Percentiles rank a stretch among this genome's conserved stretches.
Conservation (phyloP, 2,888 invertebrate genomes). For the Callimorpha dominula region DNA sequence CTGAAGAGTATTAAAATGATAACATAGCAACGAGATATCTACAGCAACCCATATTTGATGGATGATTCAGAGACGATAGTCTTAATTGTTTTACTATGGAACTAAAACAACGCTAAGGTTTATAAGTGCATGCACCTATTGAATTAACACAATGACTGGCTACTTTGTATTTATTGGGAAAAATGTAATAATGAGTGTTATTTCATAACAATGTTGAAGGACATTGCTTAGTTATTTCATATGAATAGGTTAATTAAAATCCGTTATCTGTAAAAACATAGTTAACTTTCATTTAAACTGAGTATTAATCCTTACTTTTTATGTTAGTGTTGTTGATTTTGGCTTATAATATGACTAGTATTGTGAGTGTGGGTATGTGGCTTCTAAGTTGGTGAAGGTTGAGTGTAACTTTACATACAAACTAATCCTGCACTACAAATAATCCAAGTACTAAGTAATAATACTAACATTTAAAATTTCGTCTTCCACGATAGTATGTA, state of each 20-base stretch:
- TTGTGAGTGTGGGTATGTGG: neutral
- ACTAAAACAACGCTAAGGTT: slow-evolving; percentile 2
- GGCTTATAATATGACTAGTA: neutral
- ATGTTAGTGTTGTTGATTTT: neutral
- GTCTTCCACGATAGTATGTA: no score
- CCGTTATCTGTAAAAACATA: no score
- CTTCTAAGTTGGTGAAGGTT: no score
- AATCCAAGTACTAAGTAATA: neutral
- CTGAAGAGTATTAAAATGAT: neutral
- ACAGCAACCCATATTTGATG: neutral
- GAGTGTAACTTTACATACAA: neutral
- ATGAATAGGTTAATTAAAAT: no score
- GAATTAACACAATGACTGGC: neutral
- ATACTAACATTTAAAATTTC: no score
- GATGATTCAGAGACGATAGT: slow-evolving; percentile 8
- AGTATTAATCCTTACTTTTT: neutral
- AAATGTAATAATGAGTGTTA: neutral
- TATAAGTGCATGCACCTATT: neutral
- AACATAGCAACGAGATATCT: neutral
- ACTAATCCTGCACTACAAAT: neutral
- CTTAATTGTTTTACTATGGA: slow-evolving; percentile 14
- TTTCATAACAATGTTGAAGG: neutral
- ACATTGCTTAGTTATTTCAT: neutral
- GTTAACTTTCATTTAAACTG: no score
- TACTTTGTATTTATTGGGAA: slow-evolving; percentile 8